Evolutionary conservation across 2,797 vertebrate genomes (phyloP).

Genomic region (Smutsia gigantea): DNA sequence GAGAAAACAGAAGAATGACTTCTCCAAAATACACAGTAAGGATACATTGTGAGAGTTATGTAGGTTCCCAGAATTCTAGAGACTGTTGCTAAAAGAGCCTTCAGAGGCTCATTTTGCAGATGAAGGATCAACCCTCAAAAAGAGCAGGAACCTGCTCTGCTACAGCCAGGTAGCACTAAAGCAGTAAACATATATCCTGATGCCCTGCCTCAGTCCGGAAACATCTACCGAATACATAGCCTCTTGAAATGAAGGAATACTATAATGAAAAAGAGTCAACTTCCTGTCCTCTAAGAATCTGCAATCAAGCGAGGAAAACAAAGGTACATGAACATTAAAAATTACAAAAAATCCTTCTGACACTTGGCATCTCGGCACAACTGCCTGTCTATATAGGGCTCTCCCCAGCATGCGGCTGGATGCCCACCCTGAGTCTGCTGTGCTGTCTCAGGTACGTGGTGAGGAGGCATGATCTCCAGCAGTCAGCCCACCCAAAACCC

Average conservation of each 20-base stretch:
- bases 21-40: not conserved
- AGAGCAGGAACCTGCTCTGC: not conserved
- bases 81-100: not conserved
- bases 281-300: not conserved
- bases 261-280: not conserved
- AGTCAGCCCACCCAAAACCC: not conserved
- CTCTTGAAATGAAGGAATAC: not conserved
- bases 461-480: not conserved
- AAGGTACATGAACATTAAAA: not conserved
- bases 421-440: not conserved
- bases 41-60: not conserved
- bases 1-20: not conserved
- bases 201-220: not conserved
- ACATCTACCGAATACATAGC: not conserved
- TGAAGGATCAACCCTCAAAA: not conserved
- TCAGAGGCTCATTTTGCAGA: not conserved
- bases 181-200: not conserved
- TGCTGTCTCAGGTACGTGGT: not conserved
- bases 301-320: not conserved
- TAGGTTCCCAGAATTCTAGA: not conserved
- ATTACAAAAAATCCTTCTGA: not conserved
- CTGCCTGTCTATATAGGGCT: not conserved
- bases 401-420: not conserved
- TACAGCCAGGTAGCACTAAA: not conserved
- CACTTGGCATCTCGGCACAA: not conserved